Evolutionary conservation across 37 sponge, comb jelly and placozoan genomes (phyloP).

Genomic region (Tethya wilhelma): DNA sequence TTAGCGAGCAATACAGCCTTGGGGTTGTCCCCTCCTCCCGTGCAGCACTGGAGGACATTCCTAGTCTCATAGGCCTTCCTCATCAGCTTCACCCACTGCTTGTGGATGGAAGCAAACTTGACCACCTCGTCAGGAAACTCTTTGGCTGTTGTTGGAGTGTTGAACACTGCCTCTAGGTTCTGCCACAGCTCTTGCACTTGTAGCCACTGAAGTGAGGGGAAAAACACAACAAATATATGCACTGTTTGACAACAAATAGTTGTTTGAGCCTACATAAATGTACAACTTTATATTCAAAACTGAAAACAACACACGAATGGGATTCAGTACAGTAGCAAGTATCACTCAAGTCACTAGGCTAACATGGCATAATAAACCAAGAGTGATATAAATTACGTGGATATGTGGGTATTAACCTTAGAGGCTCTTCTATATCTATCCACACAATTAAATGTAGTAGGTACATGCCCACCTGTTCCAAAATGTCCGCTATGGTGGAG

Average conservation of each 20-base stretch:
- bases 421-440: no score
- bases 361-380: no score
- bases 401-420: no score
- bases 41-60: slow-evolving; percentile 81
- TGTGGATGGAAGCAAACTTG: slow-evolving; percentile 65
- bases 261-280: background rate
- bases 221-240: background rate
- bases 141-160: slow-evolving; percentile 31
- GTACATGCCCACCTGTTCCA: slow-evolving; percentile 59
- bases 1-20: slow-evolving; percentile 37
- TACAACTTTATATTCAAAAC: background rate
- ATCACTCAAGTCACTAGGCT: no score
- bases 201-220: slow-evolving; percentile 68
- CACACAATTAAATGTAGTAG: no score
- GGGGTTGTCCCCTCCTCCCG: slow-evolving; percentile 65
- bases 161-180: slow-evolving; percentile 85
- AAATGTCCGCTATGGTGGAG: slow-evolving; percentile 64
- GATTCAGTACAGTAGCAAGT: background rate
- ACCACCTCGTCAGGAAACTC: slow-evolving; percentile 82
- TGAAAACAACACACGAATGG: background rate
- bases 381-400: no score
- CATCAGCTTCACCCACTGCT: slow-evolving; percentile 84
- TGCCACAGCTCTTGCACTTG: slow-evolving; percentile 87
- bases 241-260: background rate
- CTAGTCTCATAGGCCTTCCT: slow-evolving; percentile 45